Percentiles rank a stretch among this genome's conserved stretches.
phyloP scores from a whole-genome alignment of 2,888 invertebrate genomes.

The Drosophila tripunctata region DNA sequence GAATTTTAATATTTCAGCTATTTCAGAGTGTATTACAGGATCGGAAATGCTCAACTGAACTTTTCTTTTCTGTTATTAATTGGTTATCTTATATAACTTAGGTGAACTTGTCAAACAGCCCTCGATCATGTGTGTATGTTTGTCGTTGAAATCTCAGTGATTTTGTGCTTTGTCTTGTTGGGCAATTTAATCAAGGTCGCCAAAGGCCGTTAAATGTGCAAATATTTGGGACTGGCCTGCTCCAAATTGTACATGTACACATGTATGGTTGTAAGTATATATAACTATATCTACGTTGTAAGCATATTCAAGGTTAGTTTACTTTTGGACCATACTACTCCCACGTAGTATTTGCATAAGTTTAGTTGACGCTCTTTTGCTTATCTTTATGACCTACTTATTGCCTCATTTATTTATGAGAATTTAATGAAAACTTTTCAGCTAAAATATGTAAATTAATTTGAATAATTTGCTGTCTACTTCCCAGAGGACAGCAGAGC shows the following conservation, averaged over 20 bases:
- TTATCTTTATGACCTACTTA: conserved; percentile 55
- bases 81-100: too few relatives aligned
- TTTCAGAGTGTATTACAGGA: too few relatives aligned
- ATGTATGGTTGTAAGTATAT: conserved; percentile 16
- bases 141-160: conserved; percentile 43
- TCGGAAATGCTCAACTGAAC: too few relatives aligned
- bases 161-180: conserved; percentile 46
- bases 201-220: conserved; percentile 58
- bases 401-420: conserved; percentile 57
- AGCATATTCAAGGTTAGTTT: conserved; percentile 41
- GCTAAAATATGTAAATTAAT: conserved; percentile 55
- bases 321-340: conserved; percentile 1
- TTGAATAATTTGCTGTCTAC: conserved; percentile 55
- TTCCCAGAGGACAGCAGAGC: neutral
- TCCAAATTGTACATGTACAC: conserved; percentile 11
- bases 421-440: conserved; percentile 47
- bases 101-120: neutral
- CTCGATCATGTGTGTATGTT: conserved; percentile 22
- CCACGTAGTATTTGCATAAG: conserved; percentile 58
- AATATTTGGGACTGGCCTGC: conserved; percentile 53
- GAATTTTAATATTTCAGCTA: too few relatives aligned
- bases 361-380: conserved; percentile 34
- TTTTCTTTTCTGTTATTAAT: too few relatives aligned
- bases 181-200: conserved; percentile 63
- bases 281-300: conserved; percentile 9